Base-by-base conservation (phyloP, 2,888 invertebrate genomes). In the Asteroscopus sphinx region DNA sequence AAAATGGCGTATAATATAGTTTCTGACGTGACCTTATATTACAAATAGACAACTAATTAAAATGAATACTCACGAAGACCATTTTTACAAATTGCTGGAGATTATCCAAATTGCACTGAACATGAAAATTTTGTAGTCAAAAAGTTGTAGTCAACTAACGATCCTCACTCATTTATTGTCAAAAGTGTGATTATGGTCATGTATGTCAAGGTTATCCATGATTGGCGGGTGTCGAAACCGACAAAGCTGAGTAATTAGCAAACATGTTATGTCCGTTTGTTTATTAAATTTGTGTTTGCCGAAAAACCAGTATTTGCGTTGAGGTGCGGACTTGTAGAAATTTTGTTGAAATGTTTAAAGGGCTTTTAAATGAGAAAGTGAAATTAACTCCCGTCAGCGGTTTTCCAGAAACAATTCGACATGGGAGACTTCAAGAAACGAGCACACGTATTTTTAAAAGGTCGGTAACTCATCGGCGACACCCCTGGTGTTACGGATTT, bases 141-240 rank as follows among this genome's bases (percentile, higher is more conserved):
- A 66, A 47, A 47, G 3, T 33, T 12, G 2, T n/a, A 12, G 9
- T 2, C 3, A 21, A 21, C 13, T 13, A 45, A 51, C 58, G 40
- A 52, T 33, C 30, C 30, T 60, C 41, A 28, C 33, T 59, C 36
- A 37, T 36, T 7, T 21, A 30, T 39, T 56, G 62, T 69, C 25
- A 52, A 47, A 60, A 48, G 32, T 72, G 64, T 68, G 46, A 62
- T 56, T 52, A 60, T 30, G 6, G n/a, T 11, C 16, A 72, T 67
- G 16, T 54, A 39, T 75, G 77, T 57, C 76, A 77, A 59, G 77
- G 73, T 36, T 21, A 26, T 26, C 12, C 16, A 44, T 42, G 35
- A 48, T 21, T 45, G 51, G 60, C 47, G 42, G 51, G 25, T 77
- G 70, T 58, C 41, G 71, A 58, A 68, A 77, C 54, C 44, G 28